phyloP scores from a whole-genome alignment of 2,113 vertebrate species.

The Lamprologus speciosus region DNA sequence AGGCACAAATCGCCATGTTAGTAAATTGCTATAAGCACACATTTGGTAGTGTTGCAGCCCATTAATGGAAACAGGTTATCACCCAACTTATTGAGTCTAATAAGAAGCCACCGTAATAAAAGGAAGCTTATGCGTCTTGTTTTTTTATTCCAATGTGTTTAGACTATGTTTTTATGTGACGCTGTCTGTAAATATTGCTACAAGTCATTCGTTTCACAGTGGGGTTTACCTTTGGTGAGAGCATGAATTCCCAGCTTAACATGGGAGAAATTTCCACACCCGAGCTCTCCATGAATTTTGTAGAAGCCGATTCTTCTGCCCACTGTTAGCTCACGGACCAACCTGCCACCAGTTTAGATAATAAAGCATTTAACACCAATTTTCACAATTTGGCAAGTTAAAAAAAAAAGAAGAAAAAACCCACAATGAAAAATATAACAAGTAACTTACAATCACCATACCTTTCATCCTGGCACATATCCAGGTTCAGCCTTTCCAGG shows the following conservation, averaged over 20 bases:
- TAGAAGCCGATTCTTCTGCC: constrained; percentile 96
- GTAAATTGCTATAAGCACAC: constrained; percentile 19
- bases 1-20: constrained; percentile 10
- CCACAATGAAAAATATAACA: neutral
- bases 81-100: constrained; percentile 3
- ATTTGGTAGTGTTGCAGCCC: neutral
- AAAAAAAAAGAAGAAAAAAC: neutral
- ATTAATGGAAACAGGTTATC: constrained; percentile 7
- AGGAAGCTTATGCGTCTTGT: neutral
- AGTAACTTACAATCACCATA: neutral
- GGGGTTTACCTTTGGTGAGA: constrained; percentile 85
- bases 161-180: neutral
- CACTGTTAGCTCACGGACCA: constrained; percentile 87
- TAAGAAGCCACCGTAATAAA: neutral
- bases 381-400: neutral
- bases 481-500: constrained; percentile 85
- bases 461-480: constrained; percentile 89
- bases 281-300: constrained; percentile 89
- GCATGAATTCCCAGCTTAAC: constrained; percentile 95
- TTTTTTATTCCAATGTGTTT: neutral
- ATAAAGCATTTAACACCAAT: neutral
- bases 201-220: neutral
- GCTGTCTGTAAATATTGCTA: neutral
- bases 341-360: constrained; percentile 55
- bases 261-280: constrained; percentile 96